These are phyloP conservation scores for Amniataba percoides DNA, from an alignment of 2,797 vertebrate species.

Conservation along the genomic window DNA sequence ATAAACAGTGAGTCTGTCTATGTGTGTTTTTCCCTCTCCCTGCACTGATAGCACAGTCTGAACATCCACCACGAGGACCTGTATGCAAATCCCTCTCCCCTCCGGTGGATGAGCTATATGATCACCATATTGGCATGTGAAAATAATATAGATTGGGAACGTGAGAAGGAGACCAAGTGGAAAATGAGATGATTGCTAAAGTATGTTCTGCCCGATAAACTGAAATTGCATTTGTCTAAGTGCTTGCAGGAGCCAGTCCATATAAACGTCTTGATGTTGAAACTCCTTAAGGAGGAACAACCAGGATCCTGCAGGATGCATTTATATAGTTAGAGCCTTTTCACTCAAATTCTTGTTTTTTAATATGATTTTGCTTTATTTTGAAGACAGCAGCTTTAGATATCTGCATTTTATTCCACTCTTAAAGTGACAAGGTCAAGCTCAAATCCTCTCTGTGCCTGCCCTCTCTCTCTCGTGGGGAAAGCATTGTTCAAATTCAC, in stretches of 20 bases:
- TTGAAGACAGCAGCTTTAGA: not conserved
- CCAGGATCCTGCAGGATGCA: slow-evolving; percentile 3
- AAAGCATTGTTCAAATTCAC: slow-evolving; percentile 35
- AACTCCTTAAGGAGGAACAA: slow-evolving; percentile 45
- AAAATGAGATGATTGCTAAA: slow-evolving; percentile 79
- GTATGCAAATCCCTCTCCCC: slow-evolving; percentile 57
- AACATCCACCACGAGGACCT: slow-evolving; percentile 42
- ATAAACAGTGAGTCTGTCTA: not conserved
- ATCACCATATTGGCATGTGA: slow-evolving; percentile 72
- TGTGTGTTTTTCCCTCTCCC: slow-evolving; percentile 27
- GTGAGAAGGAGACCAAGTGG: slow-evolving; percentile 71
- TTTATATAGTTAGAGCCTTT: slow-evolving; percentile 1
- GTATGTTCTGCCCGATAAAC: slow-evolving; percentile 69
- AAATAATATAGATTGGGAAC: slow-evolving; percentile 73
- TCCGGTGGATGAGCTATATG: slow-evolving; percentile 55
- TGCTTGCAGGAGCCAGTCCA: slow-evolving; percentile 55
- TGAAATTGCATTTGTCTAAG: slow-evolving; percentile 75
- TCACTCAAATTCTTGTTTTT: slow-evolving; percentile 4
- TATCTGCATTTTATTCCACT: slow-evolving; percentile 13
- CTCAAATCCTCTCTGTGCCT: not conserved
- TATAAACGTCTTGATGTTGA: slow-evolving; percentile 29
- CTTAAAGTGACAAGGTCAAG: slow-evolving; percentile 19
- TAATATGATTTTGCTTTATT: slow-evolving; percentile 14
- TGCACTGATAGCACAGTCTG: slow-evolving; percentile 35
- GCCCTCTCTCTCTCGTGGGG: slow-evolving; percentile 7